These are phyloP conservation scores for Cydia splendana DNA, from an alignment of 1,140 invertebrate species.

Conservation along the genomic window DNA sequence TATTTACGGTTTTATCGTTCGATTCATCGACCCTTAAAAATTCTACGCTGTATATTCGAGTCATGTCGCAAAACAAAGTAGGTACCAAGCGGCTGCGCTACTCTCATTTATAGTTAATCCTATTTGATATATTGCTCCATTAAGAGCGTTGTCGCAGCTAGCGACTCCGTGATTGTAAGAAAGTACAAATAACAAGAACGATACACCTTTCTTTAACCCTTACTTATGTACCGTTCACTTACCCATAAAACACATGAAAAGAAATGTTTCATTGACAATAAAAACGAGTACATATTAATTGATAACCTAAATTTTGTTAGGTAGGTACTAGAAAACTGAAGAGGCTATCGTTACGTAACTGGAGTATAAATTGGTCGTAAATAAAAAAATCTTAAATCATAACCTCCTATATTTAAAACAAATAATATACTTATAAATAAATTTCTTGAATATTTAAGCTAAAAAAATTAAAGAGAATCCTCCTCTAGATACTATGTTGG, in stretches of 20 bases:
- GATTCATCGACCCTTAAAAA: constrained; percentile 40
- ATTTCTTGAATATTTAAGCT: too few relatives aligned
- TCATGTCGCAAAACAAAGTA: constrained; percentile 67
- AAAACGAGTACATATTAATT: too few relatives aligned
- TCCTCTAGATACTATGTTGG: constrained; percentile 41
- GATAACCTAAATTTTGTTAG: constrained; percentile 45
- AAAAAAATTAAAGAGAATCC: too few relatives aligned
- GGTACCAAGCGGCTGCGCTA: constrained; percentile 60
- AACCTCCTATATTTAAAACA: too few relatives aligned
- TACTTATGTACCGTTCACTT: neutral
- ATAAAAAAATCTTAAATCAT: too few relatives aligned
- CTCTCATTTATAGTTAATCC: constrained; percentile 74
- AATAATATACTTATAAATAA: too few relatives aligned
- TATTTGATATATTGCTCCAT: constrained; percentile 75
- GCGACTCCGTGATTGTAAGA: constrained; percentile 63
- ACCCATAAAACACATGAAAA: too few relatives aligned
- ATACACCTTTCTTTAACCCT: neutral
- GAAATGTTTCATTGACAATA: constrained; percentile 41
- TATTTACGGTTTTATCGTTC: neutral
- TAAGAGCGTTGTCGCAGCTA: constrained; percentile 61
- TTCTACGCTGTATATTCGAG: constrained; percentile 56
- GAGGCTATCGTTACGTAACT: constrained; percentile 40
- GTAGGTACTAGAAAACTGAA: constrained; percentile 39
- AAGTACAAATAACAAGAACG: constrained; percentile 60
- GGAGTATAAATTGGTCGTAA: constrained; percentile 52